Evolutionary conservation across 2,888 invertebrate species (phyloP).

Genomic region (Eristalis arbustorum): DNA sequence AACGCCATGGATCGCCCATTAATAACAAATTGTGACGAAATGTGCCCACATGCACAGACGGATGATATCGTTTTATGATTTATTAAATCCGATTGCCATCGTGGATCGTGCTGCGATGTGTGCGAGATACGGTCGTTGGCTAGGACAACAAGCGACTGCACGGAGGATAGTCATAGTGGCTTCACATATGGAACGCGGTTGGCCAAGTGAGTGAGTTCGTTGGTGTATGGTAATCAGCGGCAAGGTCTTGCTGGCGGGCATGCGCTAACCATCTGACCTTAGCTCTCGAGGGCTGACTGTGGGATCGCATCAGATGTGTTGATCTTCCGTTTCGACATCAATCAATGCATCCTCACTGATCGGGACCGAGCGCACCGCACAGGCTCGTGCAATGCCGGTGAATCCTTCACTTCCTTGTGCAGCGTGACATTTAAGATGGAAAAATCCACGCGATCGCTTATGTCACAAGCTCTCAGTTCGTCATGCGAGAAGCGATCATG

Average conservation of each 20-base stretch:
- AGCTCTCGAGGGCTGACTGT: too few species aligned
- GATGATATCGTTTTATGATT: constrained; percentile 69
- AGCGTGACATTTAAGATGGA: background rate
- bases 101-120: constrained; percentile 49
- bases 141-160: constrained; percentile 47
- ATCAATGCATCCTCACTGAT: too few species aligned
- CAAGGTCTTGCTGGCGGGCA: constrained; percentile 30
- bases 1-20: constrained; percentile 53
- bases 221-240: constrained; percentile 38
- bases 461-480: background rate
- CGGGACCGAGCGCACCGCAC: too few species aligned
- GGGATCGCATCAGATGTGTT: too few species aligned
- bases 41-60: constrained; percentile 39
- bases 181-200: background rate
- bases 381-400: too few species aligned
- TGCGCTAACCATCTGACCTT: too few species aligned
- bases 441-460: background rate
- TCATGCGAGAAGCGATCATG: background rate
- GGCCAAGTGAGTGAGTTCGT: constrained; percentile 1
- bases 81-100: constrained; percentile 59
- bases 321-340: too few species aligned
- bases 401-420: background rate
- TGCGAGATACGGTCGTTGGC: constrained; percentile 26
- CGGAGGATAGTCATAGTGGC: background rate
- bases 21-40: constrained; percentile 67